phyloP scores from a whole-genome alignment of 2,113 vertebrate species.

The Pagrus major region DNA sequence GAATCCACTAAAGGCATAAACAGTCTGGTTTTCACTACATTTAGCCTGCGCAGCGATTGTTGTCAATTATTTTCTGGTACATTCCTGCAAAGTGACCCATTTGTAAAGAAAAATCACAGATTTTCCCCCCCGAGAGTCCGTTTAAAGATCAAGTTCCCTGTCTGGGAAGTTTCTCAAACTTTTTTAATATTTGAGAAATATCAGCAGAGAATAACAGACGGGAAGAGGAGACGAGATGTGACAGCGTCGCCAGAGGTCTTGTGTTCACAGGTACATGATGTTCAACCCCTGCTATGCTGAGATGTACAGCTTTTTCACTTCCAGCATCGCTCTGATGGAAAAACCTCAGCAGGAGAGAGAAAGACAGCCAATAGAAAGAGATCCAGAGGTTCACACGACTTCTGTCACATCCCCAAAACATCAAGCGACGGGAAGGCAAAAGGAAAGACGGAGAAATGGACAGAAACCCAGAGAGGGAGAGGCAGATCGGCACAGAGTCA shows the following conservation, averaged over 20 bases:
- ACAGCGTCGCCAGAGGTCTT: constrained; percentile 58
- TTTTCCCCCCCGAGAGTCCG: neutral
- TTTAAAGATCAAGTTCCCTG: constrained; percentile 12
- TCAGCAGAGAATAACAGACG: constrained; percentile 9
- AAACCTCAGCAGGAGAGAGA: constrained; percentile 43
- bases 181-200: constrained; percentile 30
- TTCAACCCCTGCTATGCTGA: constrained; percentile 28
- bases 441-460: constrained; percentile 19
- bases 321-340: constrained; percentile 10
- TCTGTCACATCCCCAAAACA: constrained; percentile 53
- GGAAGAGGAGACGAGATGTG: constrained; percentile 43
- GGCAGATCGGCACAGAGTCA: constrained; percentile 26
- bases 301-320: constrained; percentile 47
- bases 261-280: constrained; percentile 66
- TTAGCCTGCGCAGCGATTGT: neutral
- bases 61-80: constrained; percentile 26
- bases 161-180: constrained; percentile 40
- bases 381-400: constrained; percentile 44
- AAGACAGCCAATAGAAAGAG: constrained; percentile 24
- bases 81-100: constrained; percentile 39
- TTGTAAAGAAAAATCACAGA: neutral
- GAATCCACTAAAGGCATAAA: constrained; percentile 38
- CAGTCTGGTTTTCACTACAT: constrained; percentile 22
- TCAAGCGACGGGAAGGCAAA: constrained; percentile 22
- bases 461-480: constrained; percentile 34